phyloP scores from a whole-genome alignment of 2,797 vertebrate genomes.

The Alosa sapidissima region DNA sequence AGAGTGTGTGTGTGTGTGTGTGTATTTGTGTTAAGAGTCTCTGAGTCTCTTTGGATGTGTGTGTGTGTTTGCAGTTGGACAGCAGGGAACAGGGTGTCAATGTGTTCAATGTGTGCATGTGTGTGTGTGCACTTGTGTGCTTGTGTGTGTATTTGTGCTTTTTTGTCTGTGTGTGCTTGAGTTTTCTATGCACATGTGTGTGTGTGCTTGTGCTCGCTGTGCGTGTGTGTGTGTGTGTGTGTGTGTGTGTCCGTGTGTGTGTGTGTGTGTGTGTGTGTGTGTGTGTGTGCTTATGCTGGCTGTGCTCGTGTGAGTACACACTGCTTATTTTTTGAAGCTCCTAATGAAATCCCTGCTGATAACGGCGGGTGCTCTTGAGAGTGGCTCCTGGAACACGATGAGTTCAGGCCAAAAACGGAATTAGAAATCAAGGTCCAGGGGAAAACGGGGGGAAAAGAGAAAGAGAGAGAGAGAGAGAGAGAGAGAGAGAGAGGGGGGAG shows the following conservation, averaged over 20 bases:
- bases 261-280: background rate
- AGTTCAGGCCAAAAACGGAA: slow-evolving; percentile 33
- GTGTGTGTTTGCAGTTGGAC: background rate
- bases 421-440: slow-evolving; percentile 27
- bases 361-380: slow-evolving; percentile 6
- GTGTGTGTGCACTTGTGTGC: background rate
- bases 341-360: slow-evolving; percentile 31
- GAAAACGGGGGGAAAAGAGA: background rate
- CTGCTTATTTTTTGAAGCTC: slow-evolving; percentile 25
- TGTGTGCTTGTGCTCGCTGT: background rate
- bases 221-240: slow-evolving; percentile 9
- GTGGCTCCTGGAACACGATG: slow-evolving; percentile 35
- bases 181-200: background rate
- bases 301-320: background rate
- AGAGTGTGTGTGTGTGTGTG: background rate
- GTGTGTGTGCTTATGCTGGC: background rate
- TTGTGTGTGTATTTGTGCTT: too few relatives aligned
- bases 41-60: too few relatives aligned
- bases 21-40: background rate
- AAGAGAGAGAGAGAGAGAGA: background rate
- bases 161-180: background rate
- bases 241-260: background rate
- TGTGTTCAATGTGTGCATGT: background rate
- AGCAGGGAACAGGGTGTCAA: too few relatives aligned
- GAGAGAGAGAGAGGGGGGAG: background rate